Evolutionary conservation across 2,888 invertebrate species (phyloP).

Genomic region (Cataglyphis livida): DNA sequence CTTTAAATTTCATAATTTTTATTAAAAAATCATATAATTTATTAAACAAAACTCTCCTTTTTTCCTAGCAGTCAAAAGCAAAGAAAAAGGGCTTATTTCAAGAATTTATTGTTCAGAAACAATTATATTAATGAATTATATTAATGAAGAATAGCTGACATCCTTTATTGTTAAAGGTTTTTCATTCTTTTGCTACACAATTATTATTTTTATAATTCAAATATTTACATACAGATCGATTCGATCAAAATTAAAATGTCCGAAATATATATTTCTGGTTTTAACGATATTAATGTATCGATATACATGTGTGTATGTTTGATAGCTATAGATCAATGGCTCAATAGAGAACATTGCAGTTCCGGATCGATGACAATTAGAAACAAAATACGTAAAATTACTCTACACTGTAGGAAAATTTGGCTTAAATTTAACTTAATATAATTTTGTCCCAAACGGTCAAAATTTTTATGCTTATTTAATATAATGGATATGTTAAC

Average conservation of each 20-base stretch:
- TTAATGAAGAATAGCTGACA: neutral
- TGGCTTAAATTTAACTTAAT: too few species aligned
- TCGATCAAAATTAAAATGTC: neutral
- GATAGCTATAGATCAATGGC: slow-evolving; percentile 15
- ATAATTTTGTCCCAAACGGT: too few species aligned
- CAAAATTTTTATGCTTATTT: too few species aligned
- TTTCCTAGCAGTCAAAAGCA: neutral
- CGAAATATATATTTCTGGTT: neutral
- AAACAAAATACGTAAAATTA: neutral
- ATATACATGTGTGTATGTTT: slow-evolving; percentile 21
- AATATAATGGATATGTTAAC: too few species aligned
- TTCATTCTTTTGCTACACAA: slow-evolving; percentile 17
- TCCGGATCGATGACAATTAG: neutral
- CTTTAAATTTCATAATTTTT: slow-evolving; percentile 6
- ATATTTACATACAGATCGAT: neutral
- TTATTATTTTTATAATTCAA: neutral
- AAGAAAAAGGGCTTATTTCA: neutral
- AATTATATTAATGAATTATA: neutral
- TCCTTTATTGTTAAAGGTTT: neutral
- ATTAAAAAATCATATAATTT: slow-evolving; percentile 1
- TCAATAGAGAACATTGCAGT: slow-evolving; percentile 20
- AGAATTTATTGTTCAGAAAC: neutral
- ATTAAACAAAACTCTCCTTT: neutral
- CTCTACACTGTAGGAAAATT: neutral
- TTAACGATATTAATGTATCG: neutral